phyloP scores from a whole-genome alignment of 1,140 invertebrate genomes.

The Drosophila ironensis region DNA sequence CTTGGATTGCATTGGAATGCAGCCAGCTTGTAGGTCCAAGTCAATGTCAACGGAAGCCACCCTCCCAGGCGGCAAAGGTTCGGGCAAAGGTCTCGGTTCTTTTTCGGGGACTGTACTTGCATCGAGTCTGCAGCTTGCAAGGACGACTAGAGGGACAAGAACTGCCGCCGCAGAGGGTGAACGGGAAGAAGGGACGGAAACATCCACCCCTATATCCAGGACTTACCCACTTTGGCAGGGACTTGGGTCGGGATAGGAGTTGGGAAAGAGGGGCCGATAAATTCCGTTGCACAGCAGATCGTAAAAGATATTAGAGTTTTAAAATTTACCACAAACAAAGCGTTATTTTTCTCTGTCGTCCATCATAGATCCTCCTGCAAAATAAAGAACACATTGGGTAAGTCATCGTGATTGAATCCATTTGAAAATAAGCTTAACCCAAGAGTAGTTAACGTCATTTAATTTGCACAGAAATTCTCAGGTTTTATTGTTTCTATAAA shows the following conservation, averaged over 20 bases:
- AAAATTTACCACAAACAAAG: slow-evolving; percentile 80
- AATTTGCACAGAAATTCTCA: background rate
- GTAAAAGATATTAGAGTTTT: slow-evolving; percentile 8
- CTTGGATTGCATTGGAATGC: slow-evolving; percentile 75
- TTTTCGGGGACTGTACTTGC: slow-evolving; percentile 57
- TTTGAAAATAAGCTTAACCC: too few species aligned
- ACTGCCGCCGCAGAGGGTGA: slow-evolving; percentile 9
- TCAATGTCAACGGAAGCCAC: slow-evolving; percentile 70
- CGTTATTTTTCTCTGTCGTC: slow-evolving; percentile 81
- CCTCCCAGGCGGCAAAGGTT: slow-evolving; percentile 13
- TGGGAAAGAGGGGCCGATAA: background rate
- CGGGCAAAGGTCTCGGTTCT: slow-evolving; percentile 15
- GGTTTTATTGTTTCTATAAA: background rate
- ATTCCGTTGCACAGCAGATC: slow-evolving; percentile 49
- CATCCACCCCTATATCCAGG: slow-evolving; percentile 28
- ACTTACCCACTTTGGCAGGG: slow-evolving; percentile 36
- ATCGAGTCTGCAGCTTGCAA: slow-evolving; percentile 60
- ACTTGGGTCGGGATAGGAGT: slow-evolving; percentile 14
- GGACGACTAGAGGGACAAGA: slow-evolving; percentile 33
- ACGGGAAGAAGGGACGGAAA: slow-evolving; percentile 13
- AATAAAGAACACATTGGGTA: background rate
- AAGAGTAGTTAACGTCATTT: too few species aligned
- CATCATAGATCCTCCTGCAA: slow-evolving; percentile 81
- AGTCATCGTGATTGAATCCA: background rate
- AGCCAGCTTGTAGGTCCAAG: slow-evolving; percentile 54